Evolutionary conservation across 2,113 vertebrate species (phyloP).

Genomic region (Podilymbus podiceps): DNA sequence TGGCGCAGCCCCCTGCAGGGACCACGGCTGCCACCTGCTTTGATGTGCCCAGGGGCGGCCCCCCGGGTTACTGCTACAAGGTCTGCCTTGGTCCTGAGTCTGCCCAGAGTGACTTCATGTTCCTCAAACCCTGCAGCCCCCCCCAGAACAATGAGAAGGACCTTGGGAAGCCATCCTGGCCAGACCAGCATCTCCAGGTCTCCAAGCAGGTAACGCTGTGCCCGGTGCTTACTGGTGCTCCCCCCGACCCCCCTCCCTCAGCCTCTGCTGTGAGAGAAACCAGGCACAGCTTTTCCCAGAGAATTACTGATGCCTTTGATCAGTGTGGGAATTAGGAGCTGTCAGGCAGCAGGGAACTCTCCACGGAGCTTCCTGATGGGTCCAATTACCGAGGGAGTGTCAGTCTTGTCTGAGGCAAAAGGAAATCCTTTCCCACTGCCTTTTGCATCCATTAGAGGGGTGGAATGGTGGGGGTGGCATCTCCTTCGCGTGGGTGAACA

Average conservation of each 20-base stretch:
- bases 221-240: rapidly evolving
- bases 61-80: slow-evolving; percentile 89
- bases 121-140: slow-evolving; percentile 88
- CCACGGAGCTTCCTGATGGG: background rate
- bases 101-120: slow-evolving; percentile 92
- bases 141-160: slow-evolving; percentile 84
- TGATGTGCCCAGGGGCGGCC: slow-evolving; percentile 75
- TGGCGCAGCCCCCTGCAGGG: slow-evolving; percentile 76
- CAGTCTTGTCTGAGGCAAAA: background rate
- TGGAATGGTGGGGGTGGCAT: background rate
- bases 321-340: background rate
- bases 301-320: background rate
- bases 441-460: background rate
- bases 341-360: background rate
- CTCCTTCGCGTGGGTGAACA: background rate
- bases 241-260: background rate
- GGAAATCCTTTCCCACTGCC: background rate
- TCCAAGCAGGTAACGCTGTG: slow-evolving; percentile 74
- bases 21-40: slow-evolving; percentile 82
- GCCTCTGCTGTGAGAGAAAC: background rate
- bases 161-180: slow-evolving; percentile 71
- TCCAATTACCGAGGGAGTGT: background rate
- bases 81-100: slow-evolving; percentile 88
- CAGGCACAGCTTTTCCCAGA: background rate
- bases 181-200: slow-evolving; percentile 76